A percentile compares a stretch with the other conserved stretches of the same genome.
These are phyloP conservation scores for Drosophila anceps DNA, from an alignment of 2,888 invertebrate genomes.

Conservation along the genomic window DNA sequence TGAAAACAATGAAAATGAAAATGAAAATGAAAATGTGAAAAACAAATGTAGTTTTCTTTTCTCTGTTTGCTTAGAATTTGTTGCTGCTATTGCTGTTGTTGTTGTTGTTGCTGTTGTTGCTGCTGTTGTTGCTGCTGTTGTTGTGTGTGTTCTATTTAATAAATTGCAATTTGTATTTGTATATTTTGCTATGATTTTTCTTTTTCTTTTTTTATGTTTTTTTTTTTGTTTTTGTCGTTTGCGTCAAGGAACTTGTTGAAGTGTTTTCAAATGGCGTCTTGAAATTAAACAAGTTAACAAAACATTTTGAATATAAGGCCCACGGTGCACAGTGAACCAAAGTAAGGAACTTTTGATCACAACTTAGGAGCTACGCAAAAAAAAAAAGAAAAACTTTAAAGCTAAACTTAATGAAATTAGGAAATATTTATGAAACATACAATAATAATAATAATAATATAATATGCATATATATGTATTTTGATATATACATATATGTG, in stretches of 20 bases:
- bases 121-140: slow-evolving; percentile 3
- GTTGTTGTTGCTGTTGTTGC: background rate
- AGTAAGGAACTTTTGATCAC: slow-evolving; percentile 84
- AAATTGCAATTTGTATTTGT: slow-evolving; percentile 47
- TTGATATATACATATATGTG: slow-evolving; percentile 14
- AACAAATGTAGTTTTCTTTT: slow-evolving; percentile 5
- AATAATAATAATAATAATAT: background rate
- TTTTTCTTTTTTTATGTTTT: slow-evolving; percentile 39
- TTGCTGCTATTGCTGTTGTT: background rate
- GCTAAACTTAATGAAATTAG: slow-evolving; percentile 47
- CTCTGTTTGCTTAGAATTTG: slow-evolving; percentile 15
- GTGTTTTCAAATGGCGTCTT: slow-evolving; percentile 75
- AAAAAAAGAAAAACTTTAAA: slow-evolving; percentile 32
- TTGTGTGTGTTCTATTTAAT: slow-evolving; percentile 29
- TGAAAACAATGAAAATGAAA: slow-evolving; percentile 1
- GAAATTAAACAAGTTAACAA: slow-evolving; percentile 57
- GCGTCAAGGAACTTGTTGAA: slow-evolving; percentile 74
- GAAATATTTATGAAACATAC: slow-evolving; percentile 29
- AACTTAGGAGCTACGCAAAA: slow-evolving; percentile 69
- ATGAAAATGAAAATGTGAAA: slow-evolving; percentile 8
- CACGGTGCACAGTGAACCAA: slow-evolving; percentile 76
- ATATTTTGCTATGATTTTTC: slow-evolving; percentile 65
- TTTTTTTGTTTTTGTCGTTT: slow-evolving; percentile 47
- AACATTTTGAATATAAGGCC: slow-evolving; percentile 63
- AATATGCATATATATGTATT: slow-evolving; percentile 2